Evolutionary conservation across 1,140 invertebrate genomes (phyloP).

Genomic region (Mycetomoellerius zeteki): DNA sequence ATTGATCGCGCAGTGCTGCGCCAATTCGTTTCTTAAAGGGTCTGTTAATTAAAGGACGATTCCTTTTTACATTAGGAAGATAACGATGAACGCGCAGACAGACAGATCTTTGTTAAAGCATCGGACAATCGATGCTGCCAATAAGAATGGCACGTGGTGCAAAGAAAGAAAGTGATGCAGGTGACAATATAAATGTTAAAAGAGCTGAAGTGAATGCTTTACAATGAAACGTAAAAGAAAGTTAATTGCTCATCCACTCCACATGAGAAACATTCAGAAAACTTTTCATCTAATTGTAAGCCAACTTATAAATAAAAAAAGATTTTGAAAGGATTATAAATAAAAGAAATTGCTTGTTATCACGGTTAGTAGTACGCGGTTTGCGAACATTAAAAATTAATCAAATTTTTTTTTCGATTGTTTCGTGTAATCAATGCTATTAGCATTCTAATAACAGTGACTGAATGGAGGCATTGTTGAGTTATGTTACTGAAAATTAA

Average conservation of each 20-base stretch:
- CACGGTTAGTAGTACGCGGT: neutral
- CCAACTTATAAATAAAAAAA: neutral
- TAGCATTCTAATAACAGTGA: neutral
- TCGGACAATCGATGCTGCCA: conserved; percentile 19
- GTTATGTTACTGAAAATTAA: neutral
- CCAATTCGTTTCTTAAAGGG: conserved; percentile 57
- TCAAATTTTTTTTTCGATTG: neutral
- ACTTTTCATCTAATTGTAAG: neutral
- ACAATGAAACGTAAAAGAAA: neutral
- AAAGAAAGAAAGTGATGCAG: conserved; percentile 1
- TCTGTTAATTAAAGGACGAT: conserved; percentile 67
- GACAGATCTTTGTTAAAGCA: conserved; percentile 42
- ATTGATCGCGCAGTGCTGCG: conserved; percentile 58
- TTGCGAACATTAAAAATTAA: neutral
- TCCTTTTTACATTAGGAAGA: conserved; percentile 37
- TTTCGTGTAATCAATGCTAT: neutral
- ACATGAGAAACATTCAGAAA: neutral
- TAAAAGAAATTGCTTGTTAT: neutral
- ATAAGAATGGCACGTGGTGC: conserved; percentile 24
- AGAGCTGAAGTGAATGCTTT: neutral
- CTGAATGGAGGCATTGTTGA: neutral
- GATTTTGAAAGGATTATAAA: neutral
- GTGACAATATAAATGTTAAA: conserved; percentile 8
- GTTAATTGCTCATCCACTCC: conserved; percentile 8
- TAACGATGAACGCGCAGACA: conserved; percentile 38